A percentile compares a stretch with the other conserved stretches of the same genome.
Conservation (phyloP, 2,113 vertebrate species). For the Puntigrus tetrazona region DNA sequence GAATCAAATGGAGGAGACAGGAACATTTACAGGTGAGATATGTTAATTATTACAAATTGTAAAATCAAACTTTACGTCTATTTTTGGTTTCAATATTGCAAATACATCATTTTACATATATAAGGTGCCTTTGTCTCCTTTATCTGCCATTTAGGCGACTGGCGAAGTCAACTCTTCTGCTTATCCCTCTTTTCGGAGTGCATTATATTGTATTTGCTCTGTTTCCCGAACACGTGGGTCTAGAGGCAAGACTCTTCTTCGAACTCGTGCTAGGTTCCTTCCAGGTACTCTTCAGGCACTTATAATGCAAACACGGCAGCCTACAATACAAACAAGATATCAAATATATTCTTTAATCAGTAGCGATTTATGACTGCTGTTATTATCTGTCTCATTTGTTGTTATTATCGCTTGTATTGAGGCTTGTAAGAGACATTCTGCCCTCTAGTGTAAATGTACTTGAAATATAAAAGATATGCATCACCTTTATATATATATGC, state of each 20-base stretch:
- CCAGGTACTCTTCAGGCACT: constrained; percentile 71
- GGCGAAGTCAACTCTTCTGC: constrained; percentile 77
- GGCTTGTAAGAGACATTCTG: background rate
- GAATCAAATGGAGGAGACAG: constrained; percentile 64
- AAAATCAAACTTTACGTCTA: too few species aligned
- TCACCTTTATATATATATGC: background rate
- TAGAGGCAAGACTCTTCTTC: constrained; percentile 79
- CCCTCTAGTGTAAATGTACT: constrained; percentile 5
- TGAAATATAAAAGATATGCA: background rate
- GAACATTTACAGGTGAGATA: constrained; percentile 68
- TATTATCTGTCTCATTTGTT: background rate
- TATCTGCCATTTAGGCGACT: constrained; percentile 69
- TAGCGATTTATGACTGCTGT: background rate
- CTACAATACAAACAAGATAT: background rate
- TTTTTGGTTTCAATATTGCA: background rate
- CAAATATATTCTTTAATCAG: background rate
- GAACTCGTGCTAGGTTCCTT: constrained; percentile 85
- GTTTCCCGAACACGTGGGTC: constrained; percentile 82
- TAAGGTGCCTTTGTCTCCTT: background rate
- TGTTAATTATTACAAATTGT: background rate
- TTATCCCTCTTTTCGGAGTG: constrained; percentile 83
- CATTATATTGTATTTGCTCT: constrained; percentile 85
- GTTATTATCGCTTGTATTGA: background rate
- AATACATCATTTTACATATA: background rate
- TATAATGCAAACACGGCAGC: background rate